A percentile compares a stretch with the other conserved stretches of the same genome.
phyloP scores from a whole-genome alignment of 35 echinoderm and acorn worm genomes.

The Anneissia japonica region DNA sequence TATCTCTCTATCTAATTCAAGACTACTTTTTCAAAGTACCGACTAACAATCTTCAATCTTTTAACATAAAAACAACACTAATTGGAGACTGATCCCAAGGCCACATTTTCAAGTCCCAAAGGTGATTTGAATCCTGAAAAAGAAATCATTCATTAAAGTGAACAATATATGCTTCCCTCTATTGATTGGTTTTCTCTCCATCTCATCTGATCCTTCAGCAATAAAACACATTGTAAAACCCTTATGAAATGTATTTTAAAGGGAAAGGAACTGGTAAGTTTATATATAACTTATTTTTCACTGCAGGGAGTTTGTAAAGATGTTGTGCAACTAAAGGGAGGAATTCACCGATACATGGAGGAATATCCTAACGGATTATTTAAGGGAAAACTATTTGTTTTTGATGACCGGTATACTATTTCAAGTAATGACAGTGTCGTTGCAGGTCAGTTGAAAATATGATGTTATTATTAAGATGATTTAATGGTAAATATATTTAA shows the following conservation, averaged over 20 bases:
- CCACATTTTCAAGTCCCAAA: too few species aligned
- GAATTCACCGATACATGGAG: constrained; percentile 63
- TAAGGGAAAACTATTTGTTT: constrained; percentile 70
- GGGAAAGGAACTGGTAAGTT: not conserved
- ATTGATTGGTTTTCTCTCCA: too few species aligned
- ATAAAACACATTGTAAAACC: too few species aligned
- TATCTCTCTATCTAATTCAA: too few species aligned
- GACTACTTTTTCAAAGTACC: too few species aligned
- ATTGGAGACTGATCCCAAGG: too few species aligned
- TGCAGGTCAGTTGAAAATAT: constrained; percentile 16
- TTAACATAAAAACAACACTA: too few species aligned
- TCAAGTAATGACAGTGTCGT: constrained; percentile 41
- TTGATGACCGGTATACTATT: constrained; percentile 68
- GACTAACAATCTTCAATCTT: too few species aligned
- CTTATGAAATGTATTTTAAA: too few species aligned
- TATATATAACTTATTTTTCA: not conserved
- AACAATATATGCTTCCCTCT: not conserved
- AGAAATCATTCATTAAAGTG: not conserved
- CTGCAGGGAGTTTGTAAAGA: constrained; percentile 66
- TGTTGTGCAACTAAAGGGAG: constrained; percentile 61
- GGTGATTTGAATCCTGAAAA: not conserved
- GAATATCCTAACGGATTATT: constrained; percentile 64
- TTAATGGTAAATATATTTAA: too few species aligned
- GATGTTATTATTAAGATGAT: not conserved
- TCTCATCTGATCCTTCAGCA: too few species aligned